Base-by-base conservation (phyloP, 2,888 invertebrate species). In the Halictus quadricinctus region DNA sequence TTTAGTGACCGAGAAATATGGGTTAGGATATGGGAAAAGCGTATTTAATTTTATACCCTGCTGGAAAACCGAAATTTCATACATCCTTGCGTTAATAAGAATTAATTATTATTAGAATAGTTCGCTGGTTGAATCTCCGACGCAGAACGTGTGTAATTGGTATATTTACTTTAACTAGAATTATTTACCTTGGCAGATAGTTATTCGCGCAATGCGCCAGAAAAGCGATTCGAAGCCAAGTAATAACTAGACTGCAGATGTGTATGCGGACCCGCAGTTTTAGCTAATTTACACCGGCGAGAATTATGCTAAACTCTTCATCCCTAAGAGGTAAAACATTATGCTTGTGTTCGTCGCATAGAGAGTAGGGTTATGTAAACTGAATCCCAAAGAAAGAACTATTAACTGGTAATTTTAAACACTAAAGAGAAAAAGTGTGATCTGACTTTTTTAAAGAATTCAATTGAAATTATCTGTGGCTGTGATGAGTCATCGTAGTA, bases 221-320 rank as follows among this genome's bases (percentile, higher is more conserved):
- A 66, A 36, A 66, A 8, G 8, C 15, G 18, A 66, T 29, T 66
- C 36, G 8, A 36, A 66, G 66, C 66, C 66, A 36, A 66, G 66
- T 66, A 66, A 66, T 66, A 66, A 36, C 18, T 66, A 36, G 66
- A 36, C 66, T 29, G 66, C 66, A 3, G 66, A 66, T 66, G 36
- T 66, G 36, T 66, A 36, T 29, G 36, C 64, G 15, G 64, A 7
- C 29, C 29, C 13, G 18, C 7, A 29, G 15, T 64, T 18, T 64
- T 64, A 36, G 64, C 29, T 64, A 64, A 64, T 64, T 64, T 25
- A 7, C 25, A 29, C 7, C 15, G 18, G 7, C 6, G 29, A 29
- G 29, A 7, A 64, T 36, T 13, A 36, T 7, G 64, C 25, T 25
- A 13, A 25, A 60, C 4, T 25, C 25, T 4, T 25, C 25, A 25